phyloP scores from a whole-genome alignment of 1,140 invertebrate genomes.

The Pygmarrhopalites habei region DNA sequence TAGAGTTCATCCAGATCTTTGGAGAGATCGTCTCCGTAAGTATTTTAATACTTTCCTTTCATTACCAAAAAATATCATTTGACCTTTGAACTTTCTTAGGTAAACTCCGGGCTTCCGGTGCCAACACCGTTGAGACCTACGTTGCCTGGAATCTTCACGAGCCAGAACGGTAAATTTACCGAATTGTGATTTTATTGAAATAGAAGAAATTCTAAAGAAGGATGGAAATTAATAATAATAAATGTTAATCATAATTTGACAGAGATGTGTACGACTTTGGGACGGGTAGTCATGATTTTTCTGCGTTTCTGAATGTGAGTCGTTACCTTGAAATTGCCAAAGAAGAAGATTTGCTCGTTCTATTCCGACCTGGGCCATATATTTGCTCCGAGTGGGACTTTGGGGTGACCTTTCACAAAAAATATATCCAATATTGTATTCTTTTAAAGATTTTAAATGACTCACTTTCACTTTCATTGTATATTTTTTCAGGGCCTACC shows the following conservation, averaged over 20 bases:
- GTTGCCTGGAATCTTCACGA: constrained; percentile 35
- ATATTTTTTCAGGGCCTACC: no score
- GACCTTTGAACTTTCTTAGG: no score
- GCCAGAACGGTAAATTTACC: no score
- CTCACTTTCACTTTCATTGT: no score
- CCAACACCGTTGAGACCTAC: constrained; percentile 45
- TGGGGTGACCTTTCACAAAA: no score
- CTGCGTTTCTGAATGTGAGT: constrained; percentile 34
- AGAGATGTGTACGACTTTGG: constrained; percentile 38
- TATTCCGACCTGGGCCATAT: constrained; percentile 46
- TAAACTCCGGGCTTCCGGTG: constrained; percentile 49
- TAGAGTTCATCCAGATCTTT: constrained; percentile 48
- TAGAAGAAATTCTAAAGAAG: neutral
- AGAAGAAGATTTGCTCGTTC: constrained; percentile 44
- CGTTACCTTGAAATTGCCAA: constrained; percentile 42
- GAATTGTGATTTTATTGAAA: no score
- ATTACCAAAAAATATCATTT: no score
- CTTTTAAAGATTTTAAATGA: no score
- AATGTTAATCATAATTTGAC: no score
- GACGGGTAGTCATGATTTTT: constrained; percentile 36
- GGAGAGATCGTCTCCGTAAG: constrained; percentile 50
- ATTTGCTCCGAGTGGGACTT: constrained; percentile 55
- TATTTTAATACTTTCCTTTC: no score
- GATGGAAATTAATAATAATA: neutral
- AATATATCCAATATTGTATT: no score